Evolutionary conservation across 2,888 invertebrate species (phyloP).

Genomic region (Druceiella hillmani): DNA sequence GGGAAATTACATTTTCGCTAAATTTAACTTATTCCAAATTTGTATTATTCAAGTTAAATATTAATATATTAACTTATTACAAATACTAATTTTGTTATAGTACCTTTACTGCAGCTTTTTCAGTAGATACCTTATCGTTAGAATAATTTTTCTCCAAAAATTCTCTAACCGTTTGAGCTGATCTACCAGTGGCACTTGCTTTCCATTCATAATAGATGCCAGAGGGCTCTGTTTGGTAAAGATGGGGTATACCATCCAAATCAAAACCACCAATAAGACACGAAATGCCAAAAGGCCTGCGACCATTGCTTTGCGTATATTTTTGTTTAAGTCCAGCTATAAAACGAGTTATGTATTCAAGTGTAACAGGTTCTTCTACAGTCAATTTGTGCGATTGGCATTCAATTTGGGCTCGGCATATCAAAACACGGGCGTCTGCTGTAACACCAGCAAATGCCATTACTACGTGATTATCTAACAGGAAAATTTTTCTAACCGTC

Average conservation of each 20-base stretch:
- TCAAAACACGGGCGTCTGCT: constrained; percentile 93
- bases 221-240: constrained; percentile 96
- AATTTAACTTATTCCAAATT: too few species aligned
- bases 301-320: constrained; percentile 95
- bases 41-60: too few species aligned
- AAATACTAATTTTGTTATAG: too few species aligned
- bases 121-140: constrained; percentile 65
- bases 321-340: constrained; percentile 72
- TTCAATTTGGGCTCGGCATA: constrained; percentile 91
- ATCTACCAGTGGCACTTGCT: constrained; percentile 92
- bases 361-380: constrained; percentile 92
- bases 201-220: constrained; percentile 97
- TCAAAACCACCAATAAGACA: constrained; percentile 94
- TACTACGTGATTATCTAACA: constrained; percentile 92
- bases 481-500: constrained; percentile 90
- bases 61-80: too few species aligned
- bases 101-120: constrained; percentile 69
- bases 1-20: too few species aligned
- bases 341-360: constrained; percentile 83
- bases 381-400: constrained; percentile 94
- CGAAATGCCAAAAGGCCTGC: constrained; percentile 94
- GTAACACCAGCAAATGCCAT: constrained; percentile 96
- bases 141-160: constrained; percentile 92
- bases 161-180: constrained; percentile 89
- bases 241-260: constrained; percentile 82